Evolutionary conservation across 2,888 invertebrate species (phyloP).

Genomic region (Lasius platythorax): DNA sequence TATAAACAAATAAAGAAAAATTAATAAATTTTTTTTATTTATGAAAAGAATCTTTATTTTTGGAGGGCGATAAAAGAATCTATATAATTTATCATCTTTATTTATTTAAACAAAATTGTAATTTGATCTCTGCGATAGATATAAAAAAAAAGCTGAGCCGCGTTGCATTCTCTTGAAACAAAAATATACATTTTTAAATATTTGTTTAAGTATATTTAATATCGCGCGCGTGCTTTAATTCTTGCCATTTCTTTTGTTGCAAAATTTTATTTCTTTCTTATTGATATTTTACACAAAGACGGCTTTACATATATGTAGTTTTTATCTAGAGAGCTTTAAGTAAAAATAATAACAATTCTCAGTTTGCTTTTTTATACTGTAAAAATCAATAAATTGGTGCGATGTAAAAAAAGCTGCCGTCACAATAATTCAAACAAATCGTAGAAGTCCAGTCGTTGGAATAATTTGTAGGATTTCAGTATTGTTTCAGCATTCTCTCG

Average conservation of each 20-base stretch:
- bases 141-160: background rate
- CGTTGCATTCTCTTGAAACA: background rate
- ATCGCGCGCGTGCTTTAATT: background rate
- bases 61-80: background rate
- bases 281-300: background rate
- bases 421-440: background rate
- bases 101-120: conserved; percentile 5
- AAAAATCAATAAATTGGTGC: background rate
- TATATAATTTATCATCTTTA: background rate
- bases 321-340: background rate
- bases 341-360: background rate
- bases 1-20: background rate
- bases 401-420: background rate
- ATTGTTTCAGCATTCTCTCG: background rate
- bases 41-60: background rate
- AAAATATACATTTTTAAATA: background rate
- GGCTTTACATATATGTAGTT: background rate
- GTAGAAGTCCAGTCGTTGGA: background rate
- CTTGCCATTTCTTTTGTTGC: background rate
- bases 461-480: conserved; percentile 1
- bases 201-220: background rate
- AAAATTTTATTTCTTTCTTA: background rate
- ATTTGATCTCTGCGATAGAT: background rate
- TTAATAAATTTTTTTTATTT: background rate
- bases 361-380: background rate